Evolutionary conservation across 2,113 vertebrate species (phyloP).

Genomic region (Rafetus swinhoei): DNA sequence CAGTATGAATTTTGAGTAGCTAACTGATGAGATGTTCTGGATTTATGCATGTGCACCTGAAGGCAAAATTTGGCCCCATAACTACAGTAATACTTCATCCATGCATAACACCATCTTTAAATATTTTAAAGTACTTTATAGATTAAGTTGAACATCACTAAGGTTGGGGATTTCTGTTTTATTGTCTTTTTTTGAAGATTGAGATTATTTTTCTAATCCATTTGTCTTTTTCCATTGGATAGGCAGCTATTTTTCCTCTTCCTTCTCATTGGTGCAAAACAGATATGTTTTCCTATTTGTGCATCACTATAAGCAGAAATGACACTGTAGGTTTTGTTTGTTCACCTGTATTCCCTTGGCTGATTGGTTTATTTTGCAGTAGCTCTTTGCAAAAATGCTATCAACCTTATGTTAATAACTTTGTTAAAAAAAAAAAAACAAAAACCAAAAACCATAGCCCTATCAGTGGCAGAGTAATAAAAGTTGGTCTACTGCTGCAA

Average conservation of each 20-base stretch:
- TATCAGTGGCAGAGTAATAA: constrained; percentile 8
- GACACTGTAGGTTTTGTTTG: constrained; percentile 21
- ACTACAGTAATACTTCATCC: neutral
- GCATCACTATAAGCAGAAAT: constrained; percentile 8
- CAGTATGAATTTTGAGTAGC: neutral
- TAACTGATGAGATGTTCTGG: neutral
- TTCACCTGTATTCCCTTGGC: constrained; percentile 28
- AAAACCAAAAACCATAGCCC: neutral
- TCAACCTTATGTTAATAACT: constrained; percentile 7
- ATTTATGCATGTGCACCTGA: neutral
- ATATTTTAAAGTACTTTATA: neutral
- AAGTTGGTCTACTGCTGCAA: neutral
- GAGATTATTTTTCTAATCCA: constrained; percentile 2
- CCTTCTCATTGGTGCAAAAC: neutral
- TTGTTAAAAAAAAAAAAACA: neutral
- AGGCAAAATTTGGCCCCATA: neutral
- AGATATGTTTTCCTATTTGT: neutral
- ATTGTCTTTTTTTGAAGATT: neutral
- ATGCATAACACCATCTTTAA: neutral
- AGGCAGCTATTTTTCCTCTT: constrained; percentile 1
- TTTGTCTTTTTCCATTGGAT: neutral
- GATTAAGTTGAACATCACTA: neutral
- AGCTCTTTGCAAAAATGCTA: constrained; percentile 3
- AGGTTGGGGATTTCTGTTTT: neutral
- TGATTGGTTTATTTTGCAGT: constrained; percentile 3